Percentiles rank a stretch among this genome's conserved stretches.
Evolutionary conservation across 1,140 invertebrate genomes (phyloP).

Genomic region (Proales similis): DNA sequence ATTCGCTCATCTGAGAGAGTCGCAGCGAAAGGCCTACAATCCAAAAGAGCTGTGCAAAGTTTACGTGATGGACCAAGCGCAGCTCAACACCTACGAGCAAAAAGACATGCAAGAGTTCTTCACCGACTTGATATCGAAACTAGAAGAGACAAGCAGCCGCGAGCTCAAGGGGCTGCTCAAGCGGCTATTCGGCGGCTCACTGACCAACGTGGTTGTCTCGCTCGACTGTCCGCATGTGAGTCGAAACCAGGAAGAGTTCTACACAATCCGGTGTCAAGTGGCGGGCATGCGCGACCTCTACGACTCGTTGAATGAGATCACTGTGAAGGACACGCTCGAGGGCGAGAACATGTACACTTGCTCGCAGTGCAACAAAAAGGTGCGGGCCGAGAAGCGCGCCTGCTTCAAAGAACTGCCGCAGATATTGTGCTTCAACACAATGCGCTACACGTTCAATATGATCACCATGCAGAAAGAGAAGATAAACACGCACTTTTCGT

Average conservation of each 20-base stretch:
- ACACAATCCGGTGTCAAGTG: slow-evolving; percentile 86
- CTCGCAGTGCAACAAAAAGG: slow-evolving; percentile 85
- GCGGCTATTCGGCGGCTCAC: slow-evolving; percentile 78
- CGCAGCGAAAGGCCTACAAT: slow-evolving; percentile 87
- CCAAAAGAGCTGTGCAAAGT: slow-evolving; percentile 88
- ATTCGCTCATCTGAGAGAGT: slow-evolving; percentile 88
- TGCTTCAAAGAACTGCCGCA: slow-evolving; percentile 87
- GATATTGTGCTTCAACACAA: slow-evolving; percentile 89
- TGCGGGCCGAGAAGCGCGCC: slow-evolving; percentile 80
- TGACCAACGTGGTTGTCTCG: slow-evolving; percentile 88
- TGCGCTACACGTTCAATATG: slow-evolving; percentile 97
- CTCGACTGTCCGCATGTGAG: slow-evolving; percentile 88
- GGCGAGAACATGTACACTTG: slow-evolving; percentile 97
- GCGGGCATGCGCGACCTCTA: slow-evolving; percentile 90
- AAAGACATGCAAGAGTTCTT: slow-evolving; percentile 98
- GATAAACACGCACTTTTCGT: slow-evolving; percentile 94
- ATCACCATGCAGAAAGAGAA: slow-evolving; percentile 93
- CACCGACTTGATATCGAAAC: slow-evolving; percentile 84
- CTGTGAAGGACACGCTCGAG: slow-evolving; percentile 87
- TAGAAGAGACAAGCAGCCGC: slow-evolving; percentile 78
- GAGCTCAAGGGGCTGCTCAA: slow-evolving; percentile 73
- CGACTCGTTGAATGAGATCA: slow-evolving; percentile 86
- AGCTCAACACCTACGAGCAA: slow-evolving; percentile 87
- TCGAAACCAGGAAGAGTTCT: slow-evolving; percentile 85
- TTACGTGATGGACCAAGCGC: slow-evolving; percentile 91